phyloP scores from a whole-genome alignment of 2,888 invertebrate species.

The Tenthredo livida region DNA sequence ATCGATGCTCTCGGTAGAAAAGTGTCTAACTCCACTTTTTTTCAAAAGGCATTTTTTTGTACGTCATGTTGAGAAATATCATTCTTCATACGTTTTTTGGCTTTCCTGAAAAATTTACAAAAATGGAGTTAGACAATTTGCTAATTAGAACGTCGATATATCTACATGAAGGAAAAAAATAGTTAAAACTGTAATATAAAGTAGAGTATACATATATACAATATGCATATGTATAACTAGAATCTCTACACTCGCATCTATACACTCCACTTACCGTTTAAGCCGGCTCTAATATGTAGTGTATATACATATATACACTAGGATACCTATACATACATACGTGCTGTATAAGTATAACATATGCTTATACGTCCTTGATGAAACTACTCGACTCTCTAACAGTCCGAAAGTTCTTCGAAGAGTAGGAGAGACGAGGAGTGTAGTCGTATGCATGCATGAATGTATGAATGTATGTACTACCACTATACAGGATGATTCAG shows the following conservation, averaged over 20 bases:
- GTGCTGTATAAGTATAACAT: neutral
- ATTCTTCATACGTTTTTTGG: too few species aligned
- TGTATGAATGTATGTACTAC: too few species aligned
- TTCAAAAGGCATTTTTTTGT: too few species aligned
- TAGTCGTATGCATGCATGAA: neutral
- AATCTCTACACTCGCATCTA: neutral
- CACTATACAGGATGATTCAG: neutral
- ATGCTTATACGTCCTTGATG: conserved; percentile 22
- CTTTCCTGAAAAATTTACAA: too few species aligned
- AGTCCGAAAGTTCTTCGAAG: conserved; percentile 17
- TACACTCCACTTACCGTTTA: conserved; percentile 27
- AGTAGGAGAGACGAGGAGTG: neutral
- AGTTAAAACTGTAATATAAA: neutral
- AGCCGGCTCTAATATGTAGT: neutral
- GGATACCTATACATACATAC: neutral
- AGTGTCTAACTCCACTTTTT: too few species aligned
- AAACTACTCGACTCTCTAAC: conserved; percentile 24
- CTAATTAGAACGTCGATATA: too few species aligned
- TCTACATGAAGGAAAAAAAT: too few species aligned
- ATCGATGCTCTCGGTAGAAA: too few species aligned
- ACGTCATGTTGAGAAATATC: too few species aligned
- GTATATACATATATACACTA: neutral
- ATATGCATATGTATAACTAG: neutral
- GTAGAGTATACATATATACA: neutral
- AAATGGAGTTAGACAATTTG: too few species aligned